Evolutionary conservation across 1,140 invertebrate genomes (phyloP), one percentile per base, ranked within the genome.

Genomic region (Bursaphelenchus mucronatus): DNA sequence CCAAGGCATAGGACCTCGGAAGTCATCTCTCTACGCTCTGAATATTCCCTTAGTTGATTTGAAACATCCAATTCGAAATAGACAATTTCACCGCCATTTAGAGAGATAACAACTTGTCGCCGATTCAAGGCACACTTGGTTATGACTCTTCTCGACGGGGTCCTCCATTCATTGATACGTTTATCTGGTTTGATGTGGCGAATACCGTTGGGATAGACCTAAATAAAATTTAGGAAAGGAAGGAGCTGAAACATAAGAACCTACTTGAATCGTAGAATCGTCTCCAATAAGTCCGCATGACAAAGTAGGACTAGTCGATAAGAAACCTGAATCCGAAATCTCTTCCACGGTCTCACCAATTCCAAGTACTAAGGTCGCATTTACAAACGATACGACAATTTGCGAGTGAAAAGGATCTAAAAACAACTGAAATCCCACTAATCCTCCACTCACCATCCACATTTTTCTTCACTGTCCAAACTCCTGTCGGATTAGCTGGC

Each of bases 301-400:
- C 0, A 99, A 83, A 0, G 96, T 99, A 0, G 94, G 94, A 0
- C 94, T 97, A 1, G 95, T 98, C 65, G 95, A 95, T 56, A 98
- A 85, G 82, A 99, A 99, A 43, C 96, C 96, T 56, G 94, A 98
- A 84, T 99, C 95, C 7, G 94, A 95, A 0, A 97, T 95, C 90
- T 99, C 96, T 84, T 99, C 96, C 43, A 99, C 96, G 68, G 94
- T 99, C 83, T 99, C 96, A 69, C 96, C 96, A 82, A 99, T 99
- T 69, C 92, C 96, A 70, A 99, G 86, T 64, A 99, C 95, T 70
- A 99, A 86, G 39, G 96, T 99, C 64, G 96, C 96, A 85, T 98
- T 99, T 46, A 97, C 90, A 88, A 99, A 99, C 50, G 95, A 98
- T 68, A 99, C 96, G 82, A 99, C 94, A 86, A 99, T 99, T 85